Percentiles rank a stretch among this genome's conserved stretches.
These are phyloP conservation scores for Mercenaria mercenaria DNA, from an alignment of 1,140 invertebrate genomes.

Conservation along the genomic window DNA sequence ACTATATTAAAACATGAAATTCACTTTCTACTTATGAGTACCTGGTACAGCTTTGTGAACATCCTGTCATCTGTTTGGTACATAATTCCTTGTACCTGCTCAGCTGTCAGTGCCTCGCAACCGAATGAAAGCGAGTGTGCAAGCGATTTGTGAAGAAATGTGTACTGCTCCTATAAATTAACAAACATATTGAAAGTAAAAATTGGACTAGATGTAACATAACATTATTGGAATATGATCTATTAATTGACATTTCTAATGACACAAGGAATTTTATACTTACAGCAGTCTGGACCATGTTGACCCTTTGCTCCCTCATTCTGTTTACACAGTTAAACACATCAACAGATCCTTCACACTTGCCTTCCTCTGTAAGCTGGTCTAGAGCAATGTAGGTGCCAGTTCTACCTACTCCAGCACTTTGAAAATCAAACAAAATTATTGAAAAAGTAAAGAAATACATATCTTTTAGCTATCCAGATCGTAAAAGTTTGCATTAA, in stretches of 20 bases:
- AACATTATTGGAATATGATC: too few species aligned
- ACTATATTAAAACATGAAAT: too few species aligned
- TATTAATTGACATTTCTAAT: too few species aligned
- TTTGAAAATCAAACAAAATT: too few species aligned
- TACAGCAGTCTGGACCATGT: conserved; percentile 85
- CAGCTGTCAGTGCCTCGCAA: background rate
- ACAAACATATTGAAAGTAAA: too few species aligned
- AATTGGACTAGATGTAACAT: too few species aligned
- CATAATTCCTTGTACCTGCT: background rate
- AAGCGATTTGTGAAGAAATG: background rate
- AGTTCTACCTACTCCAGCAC: conserved; percentile 84
- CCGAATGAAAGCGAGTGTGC: background rate
- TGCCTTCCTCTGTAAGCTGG: conserved; percentile 74
- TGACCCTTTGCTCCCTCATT: conserved; percentile 79
- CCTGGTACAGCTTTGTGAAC: background rate
- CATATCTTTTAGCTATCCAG: too few species aligned
- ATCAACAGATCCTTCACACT: conserved; percentile 74
- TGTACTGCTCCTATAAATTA: background rate
- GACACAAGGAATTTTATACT: too few species aligned
- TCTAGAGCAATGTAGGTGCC: conserved; percentile 85
- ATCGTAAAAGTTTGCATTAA: too few species aligned
- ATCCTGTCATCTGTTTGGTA: background rate
- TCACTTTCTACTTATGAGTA: too few species aligned
- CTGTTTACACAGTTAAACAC: conserved; percentile 77
- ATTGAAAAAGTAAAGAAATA: too few species aligned